Evolutionary conservation across 1,140 invertebrate genomes (phyloP).

Genomic region (Gryon sp.): DNA sequence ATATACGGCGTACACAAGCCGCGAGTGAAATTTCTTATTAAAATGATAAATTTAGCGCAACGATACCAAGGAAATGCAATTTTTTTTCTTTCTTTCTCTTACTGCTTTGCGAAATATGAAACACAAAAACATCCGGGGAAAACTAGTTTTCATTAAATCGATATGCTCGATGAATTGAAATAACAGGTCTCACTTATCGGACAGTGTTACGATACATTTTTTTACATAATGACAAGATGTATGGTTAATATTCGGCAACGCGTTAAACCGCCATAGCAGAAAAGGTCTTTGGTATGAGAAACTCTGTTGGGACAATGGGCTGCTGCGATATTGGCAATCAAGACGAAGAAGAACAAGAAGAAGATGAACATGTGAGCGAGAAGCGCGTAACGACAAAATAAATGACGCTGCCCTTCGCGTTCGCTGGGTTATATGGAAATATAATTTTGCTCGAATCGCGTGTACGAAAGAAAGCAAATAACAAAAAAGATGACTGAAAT

Average conservation of each 20-base stretch:
- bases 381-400: constrained; percentile 66
- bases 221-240: constrained; percentile 19
- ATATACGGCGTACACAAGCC: neutral
- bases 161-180: constrained; percentile 54
- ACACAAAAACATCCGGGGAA: constrained; percentile 17
- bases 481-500: constrained; percentile 30
- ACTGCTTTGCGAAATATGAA: constrained; percentile 32
- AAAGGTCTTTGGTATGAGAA: constrained; percentile 43
- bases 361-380: constrained; percentile 44
- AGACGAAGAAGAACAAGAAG: constrained; percentile 51
- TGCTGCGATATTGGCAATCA: constrained; percentile 66
- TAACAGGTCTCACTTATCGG: constrained; percentile 22
- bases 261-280: constrained; percentile 23
- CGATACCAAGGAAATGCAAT: constrained; percentile 49
- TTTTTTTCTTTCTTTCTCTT: constrained; percentile 28
- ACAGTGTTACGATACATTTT: constrained; percentile 4
- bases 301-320: constrained; percentile 58
- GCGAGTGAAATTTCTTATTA: constrained; percentile 57
- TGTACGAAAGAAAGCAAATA: neutral
- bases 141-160: constrained; percentile 56
- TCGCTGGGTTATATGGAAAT: constrained; percentile 57
- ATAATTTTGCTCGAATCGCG: constrained; percentile 54
- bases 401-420: constrained; percentile 57
- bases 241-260: constrained; percentile 18
- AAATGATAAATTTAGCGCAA: constrained; percentile 59